Evolutionary conservation across 2,113 vertebrate genomes (phyloP).

Genomic region (Odocoileus virginianus): DNA sequence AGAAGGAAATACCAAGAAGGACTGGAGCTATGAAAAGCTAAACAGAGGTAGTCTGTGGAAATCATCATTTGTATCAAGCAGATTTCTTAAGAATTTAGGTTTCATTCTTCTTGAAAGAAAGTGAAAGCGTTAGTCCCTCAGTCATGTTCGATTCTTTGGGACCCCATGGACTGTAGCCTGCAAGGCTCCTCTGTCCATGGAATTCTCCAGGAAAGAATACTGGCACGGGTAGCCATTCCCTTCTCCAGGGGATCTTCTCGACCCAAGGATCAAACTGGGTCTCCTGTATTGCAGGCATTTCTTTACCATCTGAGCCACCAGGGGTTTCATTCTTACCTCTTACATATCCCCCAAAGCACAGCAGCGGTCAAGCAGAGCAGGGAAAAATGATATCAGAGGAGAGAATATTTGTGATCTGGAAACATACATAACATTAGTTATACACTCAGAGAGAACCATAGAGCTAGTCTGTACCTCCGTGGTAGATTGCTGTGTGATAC

Average conservation of each 20-base stretch:
- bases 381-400: not conserved
- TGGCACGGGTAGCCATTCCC: not conserved
- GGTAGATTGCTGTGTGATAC: not conserved
- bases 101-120: not conserved
- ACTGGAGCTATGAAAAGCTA: not conserved
- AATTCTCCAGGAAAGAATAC: not conserved
- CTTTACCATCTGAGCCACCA: not conserved
- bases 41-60: not conserved
- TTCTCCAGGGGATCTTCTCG: not conserved
- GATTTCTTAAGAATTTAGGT: not conserved
- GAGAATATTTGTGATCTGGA: not conserved
- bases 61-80: not conserved
- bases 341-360: not conserved
- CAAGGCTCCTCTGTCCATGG: not conserved
- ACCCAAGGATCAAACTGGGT: not conserved
- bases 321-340: not conserved
- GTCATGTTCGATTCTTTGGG: not conserved
- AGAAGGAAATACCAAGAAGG: not conserved
- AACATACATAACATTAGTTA: not conserved
- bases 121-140: not conserved
- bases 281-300: not conserved
- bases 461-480: not conserved
- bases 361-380: not conserved
- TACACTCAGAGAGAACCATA: not conserved
- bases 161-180: not conserved